A percentile compares a stretch with the other conserved stretches of the same genome.
phyloP scores from a whole-genome alignment of 2,888 invertebrate species.

The Drosophila kuntzei region DNA sequence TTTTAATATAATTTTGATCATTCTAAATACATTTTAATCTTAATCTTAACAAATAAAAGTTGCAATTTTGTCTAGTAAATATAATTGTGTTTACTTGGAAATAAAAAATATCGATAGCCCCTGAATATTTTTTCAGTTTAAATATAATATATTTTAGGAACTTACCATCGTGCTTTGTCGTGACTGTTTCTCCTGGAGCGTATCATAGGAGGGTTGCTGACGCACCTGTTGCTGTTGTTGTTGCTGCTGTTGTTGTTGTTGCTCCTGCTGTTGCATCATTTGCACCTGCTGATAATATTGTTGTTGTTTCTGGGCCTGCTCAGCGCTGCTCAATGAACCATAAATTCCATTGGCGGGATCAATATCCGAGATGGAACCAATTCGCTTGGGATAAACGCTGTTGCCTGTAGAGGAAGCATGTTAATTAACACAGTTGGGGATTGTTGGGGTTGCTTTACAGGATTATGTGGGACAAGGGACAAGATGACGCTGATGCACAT shows the following conservation, averaged over 20 bases:
- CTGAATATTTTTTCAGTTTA: neutral
- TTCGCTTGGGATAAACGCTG: slow-evolving; percentile 87
- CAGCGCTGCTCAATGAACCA: slow-evolving; percentile 87
- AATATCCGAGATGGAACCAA: slow-evolving; percentile 97
- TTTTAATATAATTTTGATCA: no score
- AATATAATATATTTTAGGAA: slow-evolving; percentile 5
- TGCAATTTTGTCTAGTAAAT: no score
- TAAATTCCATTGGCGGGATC: slow-evolving; percentile 97
- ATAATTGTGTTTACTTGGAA: no score
- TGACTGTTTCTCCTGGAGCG: slow-evolving; percentile 67
- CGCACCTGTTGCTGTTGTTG: slow-evolving; percentile 69
- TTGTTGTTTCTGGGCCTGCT: slow-evolving; percentile 75
- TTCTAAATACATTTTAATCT: no score
- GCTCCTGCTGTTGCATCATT: slow-evolving; percentile 81
- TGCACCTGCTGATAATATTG: slow-evolving; percentile 83
- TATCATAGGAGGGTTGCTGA: slow-evolving; percentile 66
- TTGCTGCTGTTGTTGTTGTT: slow-evolving; percentile 79
- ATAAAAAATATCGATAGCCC: neutral
- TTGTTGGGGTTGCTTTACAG: neutral
- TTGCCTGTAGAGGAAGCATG: slow-evolving; percentile 72
- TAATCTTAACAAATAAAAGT: no score
- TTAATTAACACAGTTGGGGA: neutral
- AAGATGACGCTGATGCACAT: slow-evolving; percentile 64
- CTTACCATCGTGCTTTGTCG: slow-evolving; percentile 76
- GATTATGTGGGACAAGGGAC: slow-evolving; percentile 30